Evolutionary conservation across 2,797 vertebrate genomes (phyloP).

Genomic region (Amblyraja radiata): DNA sequence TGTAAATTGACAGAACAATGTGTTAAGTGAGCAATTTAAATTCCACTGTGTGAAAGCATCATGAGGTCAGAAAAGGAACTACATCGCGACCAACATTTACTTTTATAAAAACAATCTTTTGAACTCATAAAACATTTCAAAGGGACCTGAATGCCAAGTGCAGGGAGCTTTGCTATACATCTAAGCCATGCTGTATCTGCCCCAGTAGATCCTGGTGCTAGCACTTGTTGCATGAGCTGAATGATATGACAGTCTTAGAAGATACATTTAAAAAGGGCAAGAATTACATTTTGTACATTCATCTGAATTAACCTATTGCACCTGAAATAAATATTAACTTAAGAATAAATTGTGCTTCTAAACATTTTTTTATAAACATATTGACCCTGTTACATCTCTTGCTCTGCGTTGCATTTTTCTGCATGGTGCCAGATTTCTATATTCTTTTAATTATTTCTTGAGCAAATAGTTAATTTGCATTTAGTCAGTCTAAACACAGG

Average conservation of each 20-base stretch:
- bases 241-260: not conserved
- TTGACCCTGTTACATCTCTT: not conserved
- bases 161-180: not conserved
- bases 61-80: not conserved
- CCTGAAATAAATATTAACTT: too few relatives aligned
- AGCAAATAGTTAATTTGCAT: constrained; percentile 13
- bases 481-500: not conserved
- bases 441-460: not conserved
- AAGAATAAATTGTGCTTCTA: not conserved
- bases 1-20: not conserved
- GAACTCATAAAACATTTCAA: not conserved
- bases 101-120: not conserved
- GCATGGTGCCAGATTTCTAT: not conserved
- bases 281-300: not conserved
- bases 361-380: not conserved
- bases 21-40: not conserved
- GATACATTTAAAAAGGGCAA: not conserved
- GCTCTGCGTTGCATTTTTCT: not conserved
- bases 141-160: not conserved
- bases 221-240: not conserved
- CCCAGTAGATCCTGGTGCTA: not conserved
- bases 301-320: not conserved
- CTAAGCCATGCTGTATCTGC: not conserved
- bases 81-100: not conserved
- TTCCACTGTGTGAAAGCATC: not conserved